Evolutionary conservation across 2,113 vertebrate genomes (phyloP).

Genomic region (Petroica traversi): DNA sequence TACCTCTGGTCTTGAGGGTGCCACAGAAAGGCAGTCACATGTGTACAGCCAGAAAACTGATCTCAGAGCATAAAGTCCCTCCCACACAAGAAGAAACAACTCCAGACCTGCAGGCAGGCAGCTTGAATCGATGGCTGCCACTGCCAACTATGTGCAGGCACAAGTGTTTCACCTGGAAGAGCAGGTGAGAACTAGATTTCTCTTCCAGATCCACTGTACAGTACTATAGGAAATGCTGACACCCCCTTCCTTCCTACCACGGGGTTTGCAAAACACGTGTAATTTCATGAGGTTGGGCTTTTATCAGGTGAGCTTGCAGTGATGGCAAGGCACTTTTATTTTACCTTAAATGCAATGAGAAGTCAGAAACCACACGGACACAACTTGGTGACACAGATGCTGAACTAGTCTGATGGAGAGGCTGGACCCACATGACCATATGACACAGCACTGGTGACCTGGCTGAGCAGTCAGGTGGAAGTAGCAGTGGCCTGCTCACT

Average conservation of each 20-base stretch:
- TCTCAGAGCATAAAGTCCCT: not conserved
- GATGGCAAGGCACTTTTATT: not conserved
- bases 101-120: not conserved
- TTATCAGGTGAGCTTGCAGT: not conserved
- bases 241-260: not conserved
- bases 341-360: not conserved
- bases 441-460: fast-evolving
- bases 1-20: not conserved
- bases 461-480: not conserved
- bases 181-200: not conserved
- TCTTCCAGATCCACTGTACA: not conserved
- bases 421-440: fast-evolving
- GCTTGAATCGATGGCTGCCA: fast-evolving
- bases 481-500: not conserved
- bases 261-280: not conserved
- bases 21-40: not conserved
- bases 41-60: not conserved
- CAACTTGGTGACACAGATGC: not conserved
- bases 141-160: not conserved
- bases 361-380: not conserved
- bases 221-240: not conserved
- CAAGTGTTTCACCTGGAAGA: not conserved
- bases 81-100: not conserved
- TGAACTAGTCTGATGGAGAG: not conserved
- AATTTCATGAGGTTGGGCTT: not conserved